phyloP scores from a whole-genome alignment of 2,113 vertebrate genomes.

The Melozone crissalis region DNA sequence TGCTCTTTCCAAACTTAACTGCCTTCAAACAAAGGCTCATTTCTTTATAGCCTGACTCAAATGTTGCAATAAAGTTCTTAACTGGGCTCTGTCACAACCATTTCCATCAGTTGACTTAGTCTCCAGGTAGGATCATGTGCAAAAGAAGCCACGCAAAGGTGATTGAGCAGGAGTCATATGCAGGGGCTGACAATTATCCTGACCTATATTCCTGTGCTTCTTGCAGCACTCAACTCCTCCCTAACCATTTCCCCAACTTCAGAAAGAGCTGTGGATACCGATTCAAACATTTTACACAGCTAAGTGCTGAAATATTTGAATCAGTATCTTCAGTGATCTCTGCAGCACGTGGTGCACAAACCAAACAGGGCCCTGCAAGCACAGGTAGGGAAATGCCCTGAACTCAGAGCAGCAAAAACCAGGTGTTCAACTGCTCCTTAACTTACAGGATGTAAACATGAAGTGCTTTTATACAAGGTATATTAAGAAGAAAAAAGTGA shows the following conservation, averaged over 20 bases:
- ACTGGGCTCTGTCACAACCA: neutral
- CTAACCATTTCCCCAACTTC: neutral
- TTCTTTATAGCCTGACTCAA: neutral
- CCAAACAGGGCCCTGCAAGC: neutral
- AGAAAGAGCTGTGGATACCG: neutral
- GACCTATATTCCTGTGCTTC: neutral
- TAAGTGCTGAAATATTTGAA: neutral
- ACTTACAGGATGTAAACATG: neutral
- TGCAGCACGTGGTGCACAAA: neutral
- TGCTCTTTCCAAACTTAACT: neutral
- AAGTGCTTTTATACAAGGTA: neutral
- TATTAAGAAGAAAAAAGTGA: neutral
- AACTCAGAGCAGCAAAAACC: neutral
- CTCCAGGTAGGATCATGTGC: neutral
- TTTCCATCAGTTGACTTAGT: neutral
- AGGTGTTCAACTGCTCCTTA: neutral
- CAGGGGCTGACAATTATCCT: neutral
- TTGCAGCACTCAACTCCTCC: neutral
- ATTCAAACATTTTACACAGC: neutral
- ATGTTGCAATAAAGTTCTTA: neutral
- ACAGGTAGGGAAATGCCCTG: neutral
- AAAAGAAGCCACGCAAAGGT: neutral
- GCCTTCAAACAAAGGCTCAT: slow-evolving; percentile 8
- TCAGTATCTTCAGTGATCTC: neutral
- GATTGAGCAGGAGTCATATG: neutral